These are phyloP conservation scores for Beroe forskalii DNA, from an alignment of 37 sponge, comb jelly and placozoan species.

Conservation along the genomic window DNA sequence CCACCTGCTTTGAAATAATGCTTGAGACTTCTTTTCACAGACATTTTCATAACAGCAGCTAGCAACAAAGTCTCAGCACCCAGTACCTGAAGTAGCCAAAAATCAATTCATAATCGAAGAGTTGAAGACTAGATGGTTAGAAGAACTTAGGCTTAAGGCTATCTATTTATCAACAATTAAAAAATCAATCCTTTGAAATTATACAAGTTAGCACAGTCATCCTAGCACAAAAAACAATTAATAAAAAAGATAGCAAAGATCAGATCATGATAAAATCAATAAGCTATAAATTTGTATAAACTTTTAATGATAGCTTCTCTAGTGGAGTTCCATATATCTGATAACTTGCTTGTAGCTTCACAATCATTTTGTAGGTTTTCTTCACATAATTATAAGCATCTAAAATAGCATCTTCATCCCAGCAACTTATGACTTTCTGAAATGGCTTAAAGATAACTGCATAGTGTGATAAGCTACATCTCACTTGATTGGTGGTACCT, in stretches of 20 bases:
- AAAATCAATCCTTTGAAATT: too few relatives aligned
- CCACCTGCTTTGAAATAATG: constrained; percentile 63
- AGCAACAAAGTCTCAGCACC: background rate
- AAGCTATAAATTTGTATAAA: too few relatives aligned
- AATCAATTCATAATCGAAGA: too few relatives aligned
- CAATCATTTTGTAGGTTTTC: background rate
- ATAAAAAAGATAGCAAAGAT: too few relatives aligned
- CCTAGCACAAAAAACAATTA: too few relatives aligned
- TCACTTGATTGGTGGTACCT: too few relatives aligned
- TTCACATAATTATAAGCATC: constrained; percentile 18
- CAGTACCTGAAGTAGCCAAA: constrained; percentile 18
- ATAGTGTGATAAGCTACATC: too few relatives aligned
- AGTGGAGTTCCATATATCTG: background rate
- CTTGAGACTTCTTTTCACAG: constrained; percentile 1
- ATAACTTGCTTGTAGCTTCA: background rate
- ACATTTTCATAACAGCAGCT: constrained; percentile 36
- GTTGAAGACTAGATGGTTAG: too few relatives aligned
- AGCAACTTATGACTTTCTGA: constrained; percentile 12
- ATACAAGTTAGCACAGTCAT: too few relatives aligned
- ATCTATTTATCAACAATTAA: too few relatives aligned
- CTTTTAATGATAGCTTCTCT: constrained; percentile 25
- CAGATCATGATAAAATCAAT: too few relatives aligned
- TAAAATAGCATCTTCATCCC: constrained; percentile 27
- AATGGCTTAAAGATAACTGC: background rate
- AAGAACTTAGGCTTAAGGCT: too few relatives aligned